Evolutionary conservation across 2,113 vertebrate genomes (phyloP).

Genomic region (Neofelis nebulosa): DNA sequence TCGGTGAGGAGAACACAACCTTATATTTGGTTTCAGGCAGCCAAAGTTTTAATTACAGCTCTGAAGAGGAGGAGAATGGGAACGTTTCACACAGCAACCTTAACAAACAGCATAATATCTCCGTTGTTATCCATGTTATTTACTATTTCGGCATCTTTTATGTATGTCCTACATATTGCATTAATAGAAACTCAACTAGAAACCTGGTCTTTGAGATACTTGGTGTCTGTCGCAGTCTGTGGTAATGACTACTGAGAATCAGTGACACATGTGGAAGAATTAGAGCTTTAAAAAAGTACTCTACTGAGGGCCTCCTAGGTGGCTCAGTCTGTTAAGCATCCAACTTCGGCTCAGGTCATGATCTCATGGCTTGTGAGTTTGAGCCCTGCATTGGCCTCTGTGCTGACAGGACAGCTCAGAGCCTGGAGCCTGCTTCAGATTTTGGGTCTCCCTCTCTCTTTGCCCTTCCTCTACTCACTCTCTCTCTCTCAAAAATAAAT

Average conservation of each 20-base stretch:
- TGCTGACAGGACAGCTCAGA: too few species aligned
- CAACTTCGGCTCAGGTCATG: too few species aligned
- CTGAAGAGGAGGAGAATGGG: slow-evolving; percentile 44
- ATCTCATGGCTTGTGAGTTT: too few species aligned
- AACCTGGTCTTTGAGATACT: slow-evolving; percentile 31
- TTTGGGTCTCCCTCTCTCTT: too few species aligned
- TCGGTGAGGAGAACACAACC: slow-evolving; percentile 52
- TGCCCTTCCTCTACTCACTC: too few species aligned
- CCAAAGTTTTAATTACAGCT: slow-evolving; percentile 70
- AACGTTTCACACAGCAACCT: slow-evolving; percentile 48
- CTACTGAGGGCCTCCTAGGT: not conserved
- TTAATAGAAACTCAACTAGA: slow-evolving; percentile 36
- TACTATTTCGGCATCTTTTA: slow-evolving; percentile 60
- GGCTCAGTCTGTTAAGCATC: too few species aligned
- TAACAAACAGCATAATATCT: slow-evolving; percentile 54
- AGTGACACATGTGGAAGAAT: not conserved
- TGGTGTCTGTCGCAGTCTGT: slow-evolving; percentile 24
- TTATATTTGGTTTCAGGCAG: slow-evolving; percentile 54
- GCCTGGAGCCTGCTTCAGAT: too few species aligned
- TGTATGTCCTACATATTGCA: not conserved
- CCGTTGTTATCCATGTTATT: not conserved
- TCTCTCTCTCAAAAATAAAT: too few species aligned
- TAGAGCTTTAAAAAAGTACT: slow-evolving; percentile 4
- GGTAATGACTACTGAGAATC: slow-evolving; percentile 17
- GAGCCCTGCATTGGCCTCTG: too few species aligned